Percentiles rank a stretch among this genome's conserved stretches.
phyloP scores from a whole-genome alignment of 2,113 vertebrate genomes.

The Ctenodactylus gundi region DNA sequence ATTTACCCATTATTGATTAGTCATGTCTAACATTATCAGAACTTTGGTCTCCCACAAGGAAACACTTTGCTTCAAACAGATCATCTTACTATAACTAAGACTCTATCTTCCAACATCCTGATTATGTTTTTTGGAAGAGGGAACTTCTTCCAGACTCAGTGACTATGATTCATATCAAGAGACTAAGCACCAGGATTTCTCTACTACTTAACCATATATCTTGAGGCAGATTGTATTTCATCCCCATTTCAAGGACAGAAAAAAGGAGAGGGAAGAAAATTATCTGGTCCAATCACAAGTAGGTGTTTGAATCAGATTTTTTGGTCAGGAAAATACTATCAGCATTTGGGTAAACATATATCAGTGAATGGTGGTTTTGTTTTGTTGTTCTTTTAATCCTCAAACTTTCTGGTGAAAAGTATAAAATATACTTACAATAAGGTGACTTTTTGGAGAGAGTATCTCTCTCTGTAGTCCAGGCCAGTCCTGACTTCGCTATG shows the following conservation, averaged over 20 bases:
- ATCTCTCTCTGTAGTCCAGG: no score
- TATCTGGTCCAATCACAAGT: background rate
- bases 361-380: background rate
- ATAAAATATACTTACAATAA: slow-evolving; percentile 15
- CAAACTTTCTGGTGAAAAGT: background rate
- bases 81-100: background rate
- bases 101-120: slow-evolving; percentile 12
- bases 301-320: background rate
- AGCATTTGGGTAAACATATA: background rate
- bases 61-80: background rate
- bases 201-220: background rate
- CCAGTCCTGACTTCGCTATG: no score
- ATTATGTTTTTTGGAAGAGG: background rate
- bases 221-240: background rate
- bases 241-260: background rate
- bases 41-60: background rate
- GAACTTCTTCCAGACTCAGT: background rate
- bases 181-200: background rate
- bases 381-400: background rate
- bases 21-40: background rate
- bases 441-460: background rate
- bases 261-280: background rate
- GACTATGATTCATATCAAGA: slow-evolving; percentile 1
- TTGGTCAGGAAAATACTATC: background rate
- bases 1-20: background rate